Base-by-base conservation (phyloP, 2,797 vertebrate species). In the Crenuchus spilurus region DNA sequence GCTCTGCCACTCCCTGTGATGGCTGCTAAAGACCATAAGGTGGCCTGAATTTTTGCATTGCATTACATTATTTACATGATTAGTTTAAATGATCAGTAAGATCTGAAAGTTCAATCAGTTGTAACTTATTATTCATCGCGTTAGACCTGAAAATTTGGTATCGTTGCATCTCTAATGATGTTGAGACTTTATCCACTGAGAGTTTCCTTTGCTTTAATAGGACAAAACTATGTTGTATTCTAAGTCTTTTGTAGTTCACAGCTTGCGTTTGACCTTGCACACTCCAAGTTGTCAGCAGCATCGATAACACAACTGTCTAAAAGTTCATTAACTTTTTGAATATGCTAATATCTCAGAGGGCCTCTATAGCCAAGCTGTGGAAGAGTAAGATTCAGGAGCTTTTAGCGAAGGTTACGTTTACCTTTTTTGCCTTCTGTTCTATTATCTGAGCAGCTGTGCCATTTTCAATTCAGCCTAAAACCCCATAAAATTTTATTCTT, bases 361-460 rank as follows among this genome's bases (percentile, higher is more conserved):
- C 31, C 70, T 82, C 82, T 81, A 72, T 74, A 78, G 72, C 63
- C 66, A 65, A 37, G 64, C 65, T 74, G 58, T 70, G 67, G 24
- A 62, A 64, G 60, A 70, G 63, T 49, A 65, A 65, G 31, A 51
- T 75, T 80, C 41, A 72, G 74, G 51, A 80, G 42, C 41, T 72
- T 60, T 71, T 74, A 66, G 63, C 49, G 68, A 77, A 78, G 81
- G 81, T 83, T 81, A 81, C 61, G 76, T 77, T 65, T 37, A 70
- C 49, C 41, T 3, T 46, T 72, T 75, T 54, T 65, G 18, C 68
- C 62, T 67, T 54, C 48, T 64, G 68, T 65, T 75, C 69, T 73
- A 74, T 78, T 77, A 77, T 66, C 51, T 28, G 57, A 83, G 66
- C 79, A 82, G 75, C 77, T 84, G 83, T 81, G 70, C 57, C 72